phyloP scores from a whole-genome alignment of 2,888 invertebrate species.

The Eupithecia insigniata region DNA sequence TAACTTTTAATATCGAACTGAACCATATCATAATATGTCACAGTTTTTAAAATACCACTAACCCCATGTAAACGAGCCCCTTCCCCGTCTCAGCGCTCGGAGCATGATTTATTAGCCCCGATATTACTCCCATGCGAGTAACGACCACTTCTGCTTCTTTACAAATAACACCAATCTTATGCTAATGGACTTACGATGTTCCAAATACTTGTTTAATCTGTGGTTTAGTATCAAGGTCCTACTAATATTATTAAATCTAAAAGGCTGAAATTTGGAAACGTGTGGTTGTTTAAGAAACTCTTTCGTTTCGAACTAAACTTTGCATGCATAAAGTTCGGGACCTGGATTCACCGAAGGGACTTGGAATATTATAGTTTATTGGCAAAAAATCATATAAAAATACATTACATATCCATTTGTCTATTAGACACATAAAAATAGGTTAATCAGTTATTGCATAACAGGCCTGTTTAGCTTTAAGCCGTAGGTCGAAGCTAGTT shows the following conservation, averaged over 20 bases:
- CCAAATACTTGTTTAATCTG: not conserved
- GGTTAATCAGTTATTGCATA: too few species aligned
- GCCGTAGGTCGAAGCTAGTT: too few species aligned
- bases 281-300: not conserved
- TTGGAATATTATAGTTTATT: too few species aligned
- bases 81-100: not conserved
- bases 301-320: not conserved
- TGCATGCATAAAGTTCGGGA: not conserved
- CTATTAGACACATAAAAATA: too few species aligned
- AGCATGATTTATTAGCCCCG: slow-evolving; percentile 12
- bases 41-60: too few species aligned
- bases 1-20: too few species aligned
- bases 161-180: slow-evolving; percentile 14
- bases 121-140: slow-evolving; percentile 13
- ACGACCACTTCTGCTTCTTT: slow-evolving; percentile 17
- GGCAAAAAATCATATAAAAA: too few species aligned
- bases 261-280: not conserved
- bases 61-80: not conserved
- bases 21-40: too few species aligned
- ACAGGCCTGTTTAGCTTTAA: too few species aligned
- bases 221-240: not conserved
- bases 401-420: too few species aligned
- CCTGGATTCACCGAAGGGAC: too few species aligned
- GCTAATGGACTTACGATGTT: slow-evolving; percentile 17
- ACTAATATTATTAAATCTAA: not conserved